Base-by-base conservation (phyloP, 1,140 invertebrate species). In the Aphelinus certus region DNA sequence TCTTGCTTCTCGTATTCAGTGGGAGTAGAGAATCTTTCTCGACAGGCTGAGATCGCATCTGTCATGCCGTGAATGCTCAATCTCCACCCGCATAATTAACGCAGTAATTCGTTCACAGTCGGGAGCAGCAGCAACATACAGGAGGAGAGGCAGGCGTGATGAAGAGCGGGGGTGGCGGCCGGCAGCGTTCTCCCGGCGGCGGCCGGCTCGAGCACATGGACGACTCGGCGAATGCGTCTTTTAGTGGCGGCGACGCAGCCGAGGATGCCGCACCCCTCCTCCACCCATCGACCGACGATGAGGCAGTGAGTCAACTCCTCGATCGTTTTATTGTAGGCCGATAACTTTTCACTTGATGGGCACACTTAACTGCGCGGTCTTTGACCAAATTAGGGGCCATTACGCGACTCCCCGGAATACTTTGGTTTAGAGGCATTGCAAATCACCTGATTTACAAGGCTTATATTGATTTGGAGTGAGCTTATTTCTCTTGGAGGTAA, bases 171-270 rank as follows among this genome's bases (percentile, higher is more conserved):
- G 82, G 79, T 70, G 78, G 76, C 65, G 71, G 74, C 66, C 80
- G 87, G 77, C 86, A 87, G 78, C 84, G 85, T 81, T 88, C 86
- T 76, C 87, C 87, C 76, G 84, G 84, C 75, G 84, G 83, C 70
- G 77, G 84, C 77, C 81, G 80, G 3, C 80, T 79, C 45, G 86
- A 87, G 69, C 81, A 76, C 56, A 81, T 84, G 79, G 86, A 87
- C 67, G 87, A 87, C 60, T 78, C 84, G 65, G 84, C 78, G 81
- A 80, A 70, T 78, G 62, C 85, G 78, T 79, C 80, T 78, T 75
- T 57, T 79, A 79, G 79, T 26, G 26, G 26, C 77, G 83, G 83
- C 82, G 83, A 82, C 78, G 81, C 83, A 77, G 76, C 80, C 60
- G 87, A 88, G 47, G 84, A 85, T 77, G 84, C 83, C 81, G 81